Evolutionary conservation across 2,888 invertebrate species (phyloP).

Genomic region (Charanyca ferruginea): DNA sequence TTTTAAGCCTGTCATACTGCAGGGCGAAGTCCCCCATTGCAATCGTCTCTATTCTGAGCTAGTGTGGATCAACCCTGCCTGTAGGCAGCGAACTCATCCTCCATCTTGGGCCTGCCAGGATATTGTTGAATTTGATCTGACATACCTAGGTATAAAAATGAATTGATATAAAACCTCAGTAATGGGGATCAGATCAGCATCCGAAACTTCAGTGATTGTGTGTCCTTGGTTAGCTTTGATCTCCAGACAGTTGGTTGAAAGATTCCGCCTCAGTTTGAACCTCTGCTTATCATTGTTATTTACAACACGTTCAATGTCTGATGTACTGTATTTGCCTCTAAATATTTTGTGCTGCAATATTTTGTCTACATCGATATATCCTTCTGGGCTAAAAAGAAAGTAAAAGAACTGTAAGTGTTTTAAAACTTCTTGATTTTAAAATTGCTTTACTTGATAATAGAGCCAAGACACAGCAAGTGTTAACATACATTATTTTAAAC

Average conservation of each 20-base stretch:
- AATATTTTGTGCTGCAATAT: slow-evolving; percentile 90
- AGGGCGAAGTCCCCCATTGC: too few relatives aligned
- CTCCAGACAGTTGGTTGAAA: slow-evolving; percentile 84
- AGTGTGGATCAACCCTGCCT: too few relatives aligned
- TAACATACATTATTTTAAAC: background rate
- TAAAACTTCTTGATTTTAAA: too few relatives aligned
- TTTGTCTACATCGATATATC: slow-evolving; percentile 92
- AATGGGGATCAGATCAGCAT: slow-evolving; percentile 83
- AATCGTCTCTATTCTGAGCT: too few relatives aligned
- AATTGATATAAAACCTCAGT: slow-evolving; percentile 70
- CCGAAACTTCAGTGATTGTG: slow-evolving; percentile 88
- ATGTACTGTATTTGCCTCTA: slow-evolving; percentile 82
- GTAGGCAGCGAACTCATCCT: too few relatives aligned
- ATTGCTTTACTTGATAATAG: too few relatives aligned
- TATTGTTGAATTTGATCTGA: too few relatives aligned
- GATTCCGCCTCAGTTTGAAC: slow-evolving; percentile 90
- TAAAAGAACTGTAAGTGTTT: too few relatives aligned
- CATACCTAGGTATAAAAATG: background rate
- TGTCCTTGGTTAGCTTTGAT: slow-evolving; percentile 97
- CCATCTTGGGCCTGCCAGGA: too few relatives aligned
- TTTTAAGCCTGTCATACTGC: too few relatives aligned
- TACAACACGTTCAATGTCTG: slow-evolving; percentile 92
- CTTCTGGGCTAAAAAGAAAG: slow-evolving; percentile 88
- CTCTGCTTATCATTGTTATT: slow-evolving; percentile 93
- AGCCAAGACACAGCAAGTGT: background rate